Conservation (phyloP, 2,797 vertebrate species). For the Dendrocincla tyrannina region DNA sequence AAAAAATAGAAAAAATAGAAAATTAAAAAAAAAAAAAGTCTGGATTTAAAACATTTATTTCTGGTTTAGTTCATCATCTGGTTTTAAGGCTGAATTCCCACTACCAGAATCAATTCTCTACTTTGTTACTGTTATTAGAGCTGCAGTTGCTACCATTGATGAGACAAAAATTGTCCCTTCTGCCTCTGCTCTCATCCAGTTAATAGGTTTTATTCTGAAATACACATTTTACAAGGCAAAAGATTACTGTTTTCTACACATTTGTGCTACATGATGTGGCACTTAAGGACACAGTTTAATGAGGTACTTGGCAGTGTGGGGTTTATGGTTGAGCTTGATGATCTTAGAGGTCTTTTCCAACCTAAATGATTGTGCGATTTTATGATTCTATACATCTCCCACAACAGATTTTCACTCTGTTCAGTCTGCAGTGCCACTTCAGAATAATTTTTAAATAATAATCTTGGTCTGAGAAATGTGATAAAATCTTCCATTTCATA, state of each 20-base stretch:
- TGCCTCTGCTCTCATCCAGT: neutral
- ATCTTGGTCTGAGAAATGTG: neutral
- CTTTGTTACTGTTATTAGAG: neutral
- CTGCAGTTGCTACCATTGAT: neutral
- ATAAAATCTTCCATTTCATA: neutral
- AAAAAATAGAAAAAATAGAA: neutral
- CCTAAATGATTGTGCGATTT: neutral
- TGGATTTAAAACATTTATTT: neutral
- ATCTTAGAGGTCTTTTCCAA: neutral
- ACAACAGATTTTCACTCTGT: neutral
- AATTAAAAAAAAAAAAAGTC: accelerated
- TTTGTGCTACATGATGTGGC: neutral
- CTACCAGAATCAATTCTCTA: neutral
- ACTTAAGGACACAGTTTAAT: neutral
- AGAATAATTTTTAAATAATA: neutral
- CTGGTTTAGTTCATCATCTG: neutral
- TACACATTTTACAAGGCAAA: neutral
- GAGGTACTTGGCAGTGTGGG: neutral
- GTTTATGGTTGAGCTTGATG: neutral
- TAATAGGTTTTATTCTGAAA: neutral
- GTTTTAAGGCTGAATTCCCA: neutral
- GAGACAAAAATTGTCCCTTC: neutral
- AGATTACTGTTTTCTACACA: neutral
- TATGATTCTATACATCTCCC: neutral
- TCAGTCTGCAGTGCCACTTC: neutral